phyloP scores from a whole-genome alignment of 2,888 invertebrate species.

The Ichneumoninae sp. region DNA sequence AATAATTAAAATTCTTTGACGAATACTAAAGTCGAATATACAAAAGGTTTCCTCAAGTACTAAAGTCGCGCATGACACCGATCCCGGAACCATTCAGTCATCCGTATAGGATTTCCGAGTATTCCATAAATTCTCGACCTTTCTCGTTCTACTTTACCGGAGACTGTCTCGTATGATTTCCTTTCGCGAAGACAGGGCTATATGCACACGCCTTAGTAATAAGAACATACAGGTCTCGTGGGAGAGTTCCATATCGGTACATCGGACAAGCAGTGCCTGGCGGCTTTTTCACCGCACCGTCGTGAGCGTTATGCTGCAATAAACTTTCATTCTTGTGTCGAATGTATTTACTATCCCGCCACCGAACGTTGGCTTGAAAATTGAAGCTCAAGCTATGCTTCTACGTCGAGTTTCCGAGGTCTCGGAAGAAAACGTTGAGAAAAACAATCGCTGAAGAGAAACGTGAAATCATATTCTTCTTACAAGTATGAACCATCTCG shows the following conservation, averaged over 20 bases:
- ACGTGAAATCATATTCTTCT: background rate
- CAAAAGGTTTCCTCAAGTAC: background rate
- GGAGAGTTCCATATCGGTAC: conserved; percentile 45
- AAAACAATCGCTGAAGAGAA: background rate
- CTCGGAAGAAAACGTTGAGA: background rate
- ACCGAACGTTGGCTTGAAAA: conserved; percentile 14
- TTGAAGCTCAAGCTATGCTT: conserved; percentile 34
- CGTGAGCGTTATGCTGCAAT: conserved; percentile 36
- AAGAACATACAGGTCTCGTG: conserved; percentile 48
- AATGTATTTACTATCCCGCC: conserved; percentile 24
- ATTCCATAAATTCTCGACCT: conserved; percentile 23
- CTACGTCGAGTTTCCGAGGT: background rate
- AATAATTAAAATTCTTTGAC: background rate
- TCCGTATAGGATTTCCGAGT: conserved; percentile 24
- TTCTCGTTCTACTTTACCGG: conserved; percentile 41
- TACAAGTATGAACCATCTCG: background rate
- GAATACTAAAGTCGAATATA: background rate
- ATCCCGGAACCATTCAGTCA: conserved; percentile 10
- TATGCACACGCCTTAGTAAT: conserved; percentile 41
- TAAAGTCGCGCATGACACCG: background rate
- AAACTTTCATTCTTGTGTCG: conserved; percentile 45
- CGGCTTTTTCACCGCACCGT: conserved; percentile 42
- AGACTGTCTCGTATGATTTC: conserved; percentile 39
- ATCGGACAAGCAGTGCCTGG: conserved; percentile 22
- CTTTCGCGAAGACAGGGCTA: conserved; percentile 25